phyloP scores from a whole-genome alignment of 2,113 vertebrate species.

The Lutjanus erythropterus region DNA sequence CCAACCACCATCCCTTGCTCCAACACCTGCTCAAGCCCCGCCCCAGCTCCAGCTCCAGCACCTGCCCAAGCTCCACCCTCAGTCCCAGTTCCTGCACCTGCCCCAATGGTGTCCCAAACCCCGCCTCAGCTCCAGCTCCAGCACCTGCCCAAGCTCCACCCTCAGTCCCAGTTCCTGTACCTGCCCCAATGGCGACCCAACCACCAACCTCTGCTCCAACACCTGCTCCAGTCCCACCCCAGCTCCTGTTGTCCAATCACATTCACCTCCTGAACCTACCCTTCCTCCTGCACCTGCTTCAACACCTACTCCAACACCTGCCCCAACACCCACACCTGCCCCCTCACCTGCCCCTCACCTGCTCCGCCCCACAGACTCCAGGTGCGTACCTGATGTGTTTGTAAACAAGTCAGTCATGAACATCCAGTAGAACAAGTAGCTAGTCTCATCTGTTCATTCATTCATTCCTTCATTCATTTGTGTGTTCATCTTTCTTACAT shows the following conservation, averaged over 20 bases:
- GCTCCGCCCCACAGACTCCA: constrained; percentile 68
- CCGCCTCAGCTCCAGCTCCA: too few relatives aligned
- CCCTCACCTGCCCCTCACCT: constrained; percentile 44
- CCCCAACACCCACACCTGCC: neutral
- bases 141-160: neutral
- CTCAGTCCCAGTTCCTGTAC: too few relatives aligned
- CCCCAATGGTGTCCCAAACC: neutral
- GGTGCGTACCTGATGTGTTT: constrained; percentile 65
- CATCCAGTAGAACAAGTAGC: constrained; percentile 18
- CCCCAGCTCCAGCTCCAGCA: neutral
- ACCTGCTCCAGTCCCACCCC: constrained; percentile 18
- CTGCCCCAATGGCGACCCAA: neutral
- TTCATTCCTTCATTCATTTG: constrained; percentile 24
- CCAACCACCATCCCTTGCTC: neutral
- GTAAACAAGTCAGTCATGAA: neutral
- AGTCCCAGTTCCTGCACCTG: neutral
- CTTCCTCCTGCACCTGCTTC: neutral
- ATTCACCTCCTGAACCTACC: neutral
- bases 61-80: too few relatives aligned
- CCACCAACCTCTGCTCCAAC: neutral
- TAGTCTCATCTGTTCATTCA: neutral
- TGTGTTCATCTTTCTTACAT: constrained; percentile 33
- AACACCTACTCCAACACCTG: neutral
- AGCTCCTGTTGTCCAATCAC: constrained; percentile 11
- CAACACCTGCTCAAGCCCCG: neutral